phyloP scores from a whole-genome alignment of 1,140 invertebrate species.

The Drosophila bifasciata region DNA sequence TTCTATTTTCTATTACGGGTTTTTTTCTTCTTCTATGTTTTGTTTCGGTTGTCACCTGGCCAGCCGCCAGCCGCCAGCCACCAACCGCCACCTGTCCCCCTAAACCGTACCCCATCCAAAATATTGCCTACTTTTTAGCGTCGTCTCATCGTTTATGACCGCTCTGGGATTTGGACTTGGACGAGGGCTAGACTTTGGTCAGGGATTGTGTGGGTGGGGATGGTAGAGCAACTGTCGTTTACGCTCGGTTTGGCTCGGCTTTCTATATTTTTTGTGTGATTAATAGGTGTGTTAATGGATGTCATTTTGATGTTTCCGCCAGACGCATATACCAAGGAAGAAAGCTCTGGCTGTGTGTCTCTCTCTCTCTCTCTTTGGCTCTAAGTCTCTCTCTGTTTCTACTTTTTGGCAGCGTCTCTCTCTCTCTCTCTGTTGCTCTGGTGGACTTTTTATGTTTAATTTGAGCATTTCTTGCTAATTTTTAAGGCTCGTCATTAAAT shows the following conservation, averaged over 20 bases:
- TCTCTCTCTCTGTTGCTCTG: constrained; percentile 20
- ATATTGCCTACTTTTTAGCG: constrained; percentile 73
- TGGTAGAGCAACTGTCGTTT: constrained; percentile 21
- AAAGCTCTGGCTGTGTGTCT: constrained; percentile 10
- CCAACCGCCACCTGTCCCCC: constrained; percentile 10
- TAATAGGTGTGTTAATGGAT: constrained; percentile 84
- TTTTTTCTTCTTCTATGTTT: constrained; percentile 50
- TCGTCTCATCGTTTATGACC: constrained; percentile 30
- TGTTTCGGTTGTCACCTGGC: constrained; percentile 68
- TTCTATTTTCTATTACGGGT: constrained; percentile 43
- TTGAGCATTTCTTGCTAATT: constrained; percentile 82
- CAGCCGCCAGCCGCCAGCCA: constrained; percentile 12
- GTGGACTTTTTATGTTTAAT: constrained; percentile 70
- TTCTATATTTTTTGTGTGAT: constrained; percentile 72
- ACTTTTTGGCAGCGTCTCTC: constrained; percentile 6
- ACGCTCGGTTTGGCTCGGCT: constrained; percentile 52
- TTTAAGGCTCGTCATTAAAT: constrained; percentile 81
- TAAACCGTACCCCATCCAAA: neutral
- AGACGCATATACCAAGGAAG: constrained; percentile 54
- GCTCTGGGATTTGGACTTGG: constrained; percentile 5
- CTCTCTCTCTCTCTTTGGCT: too few relatives aligned
- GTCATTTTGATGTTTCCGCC: constrained; percentile 83
- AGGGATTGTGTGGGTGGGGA: constrained; percentile 4
- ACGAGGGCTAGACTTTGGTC: neutral
- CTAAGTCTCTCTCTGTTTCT: neutral